Conservation (phyloP, 2,888 invertebrate species). For the Lacanobia oleracea region DNA sequence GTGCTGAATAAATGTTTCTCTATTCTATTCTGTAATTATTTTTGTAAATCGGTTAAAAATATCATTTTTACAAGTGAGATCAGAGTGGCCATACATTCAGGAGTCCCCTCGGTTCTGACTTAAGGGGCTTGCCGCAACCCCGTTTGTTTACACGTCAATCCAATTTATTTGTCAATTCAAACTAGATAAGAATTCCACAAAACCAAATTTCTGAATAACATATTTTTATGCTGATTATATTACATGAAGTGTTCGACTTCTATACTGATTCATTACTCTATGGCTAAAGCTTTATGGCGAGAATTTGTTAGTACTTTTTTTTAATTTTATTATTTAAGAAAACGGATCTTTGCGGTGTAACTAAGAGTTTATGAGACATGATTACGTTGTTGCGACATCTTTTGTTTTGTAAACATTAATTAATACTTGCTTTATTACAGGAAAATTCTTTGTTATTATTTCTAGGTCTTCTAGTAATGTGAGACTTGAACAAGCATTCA, state of each 20-base stretch:
- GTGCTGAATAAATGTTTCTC: too few species aligned
- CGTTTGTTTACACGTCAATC: too few species aligned
- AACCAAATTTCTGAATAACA: too few species aligned
- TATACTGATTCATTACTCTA: constrained; percentile 5
- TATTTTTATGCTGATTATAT: too few species aligned
- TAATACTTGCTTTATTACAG: constrained; percentile 16
- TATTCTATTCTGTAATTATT: too few species aligned
- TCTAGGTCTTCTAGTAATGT: neutral
- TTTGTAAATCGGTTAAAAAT: too few species aligned
- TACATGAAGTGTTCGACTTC: neutral
- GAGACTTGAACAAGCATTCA: neutral
- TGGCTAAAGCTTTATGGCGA: constrained; percentile 28
- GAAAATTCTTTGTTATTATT: constrained; percentile 8
- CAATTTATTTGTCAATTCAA: too few species aligned
- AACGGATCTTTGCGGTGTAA: constrained; percentile 29
- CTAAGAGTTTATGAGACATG: constrained; percentile 42
- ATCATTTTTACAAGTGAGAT: too few species aligned
- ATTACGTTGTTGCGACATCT: constrained; percentile 27
- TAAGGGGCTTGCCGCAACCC: too few species aligned
- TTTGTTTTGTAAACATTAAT: constrained; percentile 40
- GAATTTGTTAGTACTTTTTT: constrained; percentile 50
- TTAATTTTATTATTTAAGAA: constrained; percentile 39
- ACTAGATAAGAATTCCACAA: too few species aligned
- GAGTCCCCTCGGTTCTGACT: too few species aligned
- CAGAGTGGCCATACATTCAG: too few species aligned